Evolutionary conservation across 2,797 vertebrate species (phyloP).

Genomic region (Taenioides sp.): DNA sequence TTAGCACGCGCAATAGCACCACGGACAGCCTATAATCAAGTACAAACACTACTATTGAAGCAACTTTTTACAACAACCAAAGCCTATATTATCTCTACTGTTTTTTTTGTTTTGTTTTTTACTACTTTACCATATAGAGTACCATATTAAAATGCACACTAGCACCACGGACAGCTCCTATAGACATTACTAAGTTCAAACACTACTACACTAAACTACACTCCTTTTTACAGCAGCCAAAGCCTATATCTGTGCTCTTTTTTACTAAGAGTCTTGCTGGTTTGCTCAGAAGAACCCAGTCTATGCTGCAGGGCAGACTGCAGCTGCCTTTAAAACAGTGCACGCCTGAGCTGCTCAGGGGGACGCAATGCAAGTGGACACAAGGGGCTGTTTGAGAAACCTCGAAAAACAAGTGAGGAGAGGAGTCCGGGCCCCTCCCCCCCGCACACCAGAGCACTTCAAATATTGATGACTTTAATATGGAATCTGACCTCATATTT

Average conservation of each 20-base stretch:
- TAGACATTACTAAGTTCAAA: not conserved
- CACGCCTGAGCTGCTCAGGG: conserved; percentile 71
- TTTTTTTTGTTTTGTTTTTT: too few species aligned
- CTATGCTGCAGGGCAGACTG: conserved; percentile 51
- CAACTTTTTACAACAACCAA: too few species aligned
- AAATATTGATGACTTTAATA: conserved; percentile 76
- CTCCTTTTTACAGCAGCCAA: not conserved
- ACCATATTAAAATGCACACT: not conserved
- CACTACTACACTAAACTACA: too few species aligned
- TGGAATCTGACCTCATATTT: conserved; percentile 70
- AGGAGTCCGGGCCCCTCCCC: conserved; percentile 47
- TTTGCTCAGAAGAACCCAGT: conserved; percentile 57
- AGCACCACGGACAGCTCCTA: not conserved
- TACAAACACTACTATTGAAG: too few species aligned
- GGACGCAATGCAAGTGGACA: conserved; percentile 68
- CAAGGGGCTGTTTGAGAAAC: conserved; percentile 74
- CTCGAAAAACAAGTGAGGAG: conserved; percentile 61
- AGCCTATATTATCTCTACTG: too few species aligned
- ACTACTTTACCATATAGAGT: too few species aligned
- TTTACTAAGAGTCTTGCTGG: conserved; percentile 41
- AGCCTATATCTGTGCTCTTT: not conserved
- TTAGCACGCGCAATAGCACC: too few species aligned
- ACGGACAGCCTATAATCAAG: too few species aligned
- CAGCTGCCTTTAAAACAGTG: conserved; percentile 73
- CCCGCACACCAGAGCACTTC: conserved; percentile 49